A percentile compares a stretch with the other conserved stretches of the same genome.
Evolutionary conservation across 1,140 invertebrate genomes (phyloP).

Genomic region (Drosophila erecta): DNA sequence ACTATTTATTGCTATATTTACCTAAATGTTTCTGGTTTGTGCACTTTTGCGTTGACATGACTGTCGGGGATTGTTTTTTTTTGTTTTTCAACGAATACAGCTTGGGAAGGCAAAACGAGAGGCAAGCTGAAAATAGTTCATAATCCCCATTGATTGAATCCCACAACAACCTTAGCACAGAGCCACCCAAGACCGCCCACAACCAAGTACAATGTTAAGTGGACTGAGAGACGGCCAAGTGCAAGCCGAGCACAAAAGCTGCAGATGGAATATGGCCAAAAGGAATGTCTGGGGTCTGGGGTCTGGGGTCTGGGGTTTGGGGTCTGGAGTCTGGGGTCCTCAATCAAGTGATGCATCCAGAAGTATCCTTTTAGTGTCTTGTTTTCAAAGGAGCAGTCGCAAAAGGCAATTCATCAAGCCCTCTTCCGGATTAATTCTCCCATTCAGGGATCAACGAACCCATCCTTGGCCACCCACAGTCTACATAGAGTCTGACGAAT

Average conservation of each 20-base stretch:
- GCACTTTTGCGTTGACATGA: not conserved
- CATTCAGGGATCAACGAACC: not conserved
- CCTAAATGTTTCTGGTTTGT: not conserved
- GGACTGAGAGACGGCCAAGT: conserved; percentile 7
- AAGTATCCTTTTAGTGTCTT: conserved; percentile 10
- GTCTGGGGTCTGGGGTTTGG: too few relatives aligned
- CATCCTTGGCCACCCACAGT: not conserved
- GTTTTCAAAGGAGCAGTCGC: not conserved
- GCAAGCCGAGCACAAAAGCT: conserved; percentile 19
- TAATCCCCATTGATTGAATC: conserved; percentile 73
- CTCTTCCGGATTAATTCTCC: not conserved
- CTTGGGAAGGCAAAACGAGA: conserved; percentile 14
- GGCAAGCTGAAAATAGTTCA: conserved; percentile 63
- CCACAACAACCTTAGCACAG: conserved; percentile 9
- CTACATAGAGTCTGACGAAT: not conserved
- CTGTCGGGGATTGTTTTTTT: not conserved
- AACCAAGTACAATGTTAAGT: conserved; percentile 38
- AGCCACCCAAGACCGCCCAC: not conserved
- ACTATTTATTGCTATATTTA: not conserved
- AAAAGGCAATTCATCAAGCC: conserved; percentile 1
- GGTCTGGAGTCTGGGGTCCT: conserved; percentile 14
- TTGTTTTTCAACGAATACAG: not conserved
- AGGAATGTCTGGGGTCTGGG: conserved; percentile 19
- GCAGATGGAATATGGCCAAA: conserved; percentile 18
- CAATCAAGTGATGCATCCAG: conserved; percentile 28